phyloP scores from a whole-genome alignment of 2,797 vertebrate species.

The Phalanger gymnotis region DNA sequence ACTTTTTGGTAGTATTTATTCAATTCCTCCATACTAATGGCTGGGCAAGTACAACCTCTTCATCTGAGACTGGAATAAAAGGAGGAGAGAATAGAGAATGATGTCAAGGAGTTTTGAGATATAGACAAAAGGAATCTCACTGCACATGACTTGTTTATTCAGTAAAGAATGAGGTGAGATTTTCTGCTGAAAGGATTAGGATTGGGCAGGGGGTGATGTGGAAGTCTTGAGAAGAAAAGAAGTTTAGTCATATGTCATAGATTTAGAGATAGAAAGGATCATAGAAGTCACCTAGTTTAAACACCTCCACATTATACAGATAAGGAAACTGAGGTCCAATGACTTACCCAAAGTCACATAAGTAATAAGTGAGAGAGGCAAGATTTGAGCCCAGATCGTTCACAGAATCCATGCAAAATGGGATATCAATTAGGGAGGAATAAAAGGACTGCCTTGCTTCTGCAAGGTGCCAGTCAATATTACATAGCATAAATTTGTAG shows the following conservation, averaged over 20 bases:
- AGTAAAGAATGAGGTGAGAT: not conserved
- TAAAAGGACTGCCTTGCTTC: not conserved
- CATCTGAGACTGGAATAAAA: not conserved
- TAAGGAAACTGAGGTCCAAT: not conserved
- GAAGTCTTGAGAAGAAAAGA: not conserved
- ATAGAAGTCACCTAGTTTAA: not conserved
- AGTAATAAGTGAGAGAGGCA: not conserved
- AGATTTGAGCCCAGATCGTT: not conserved
- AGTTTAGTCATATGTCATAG: not conserved
- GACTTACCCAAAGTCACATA: not conserved
- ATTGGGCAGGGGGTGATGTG: not conserved
- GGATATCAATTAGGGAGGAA: not conserved
- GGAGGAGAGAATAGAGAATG: not conserved
- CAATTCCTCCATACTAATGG: constrained; percentile 88
- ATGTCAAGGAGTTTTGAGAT: not conserved
- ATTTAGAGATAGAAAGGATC: not conserved
- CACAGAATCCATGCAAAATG: not conserved
- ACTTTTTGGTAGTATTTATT: constrained; percentile 86
- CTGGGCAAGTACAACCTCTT: constrained; percentile 87
- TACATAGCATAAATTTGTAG: not conserved
- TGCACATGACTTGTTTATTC: not conserved
- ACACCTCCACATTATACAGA: not conserved
- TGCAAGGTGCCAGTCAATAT: not conserved
- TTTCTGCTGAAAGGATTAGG: not conserved
- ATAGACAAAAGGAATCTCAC: not conserved